Base-by-base conservation (phyloP, 1,140 invertebrate species). In the Apis cerana region DNA sequence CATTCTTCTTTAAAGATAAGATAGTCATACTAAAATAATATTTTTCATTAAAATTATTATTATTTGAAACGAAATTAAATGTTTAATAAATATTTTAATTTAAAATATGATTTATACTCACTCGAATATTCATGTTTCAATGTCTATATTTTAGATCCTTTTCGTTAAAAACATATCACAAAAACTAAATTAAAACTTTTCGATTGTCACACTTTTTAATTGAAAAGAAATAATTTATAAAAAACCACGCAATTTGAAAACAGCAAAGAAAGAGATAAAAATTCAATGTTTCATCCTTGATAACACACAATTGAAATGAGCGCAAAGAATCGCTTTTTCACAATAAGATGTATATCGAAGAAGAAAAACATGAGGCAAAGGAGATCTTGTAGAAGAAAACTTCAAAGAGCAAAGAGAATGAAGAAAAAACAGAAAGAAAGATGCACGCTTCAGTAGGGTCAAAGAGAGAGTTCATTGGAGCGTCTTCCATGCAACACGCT, bases 391-490 rank as follows among this genome's bases (percentile, higher is more conserved):
- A 67, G 68, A 68, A 71, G 81, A 81, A 83, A 72, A 61, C 52
- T 71, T 59, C 68, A 82, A 75, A 78, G 80, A 79, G 75, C 54
- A 70, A 82, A 12, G 72, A 82, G 75, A 81, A 80, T 68, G 71
- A 87, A 78, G 58, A 88, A 79, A 79, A 85, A 65, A 77, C 74
- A 52, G 65, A 64, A 85, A 81, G 85, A 85, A 87, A 90, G 91
- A 89, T 90, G 91, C 85, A 90, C 91, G 87, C 92, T 91, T 92
- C 90, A 88, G 88, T 89, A 91, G 88, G 92, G 89, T 92, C 89
- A 91, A 92, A 92, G 92, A 93, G 91, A 93, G 92, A 93, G 92
- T 93, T 91, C 89, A 92, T 92, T 86, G 89, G 80, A 83, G 82
- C 81, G 87, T 90, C 77, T 88, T 89, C 87, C 80, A 80, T 87